Evolutionary conservation across 2,113 vertebrate species (phyloP).

Genomic region (Pedionomus torquatus): DNA sequence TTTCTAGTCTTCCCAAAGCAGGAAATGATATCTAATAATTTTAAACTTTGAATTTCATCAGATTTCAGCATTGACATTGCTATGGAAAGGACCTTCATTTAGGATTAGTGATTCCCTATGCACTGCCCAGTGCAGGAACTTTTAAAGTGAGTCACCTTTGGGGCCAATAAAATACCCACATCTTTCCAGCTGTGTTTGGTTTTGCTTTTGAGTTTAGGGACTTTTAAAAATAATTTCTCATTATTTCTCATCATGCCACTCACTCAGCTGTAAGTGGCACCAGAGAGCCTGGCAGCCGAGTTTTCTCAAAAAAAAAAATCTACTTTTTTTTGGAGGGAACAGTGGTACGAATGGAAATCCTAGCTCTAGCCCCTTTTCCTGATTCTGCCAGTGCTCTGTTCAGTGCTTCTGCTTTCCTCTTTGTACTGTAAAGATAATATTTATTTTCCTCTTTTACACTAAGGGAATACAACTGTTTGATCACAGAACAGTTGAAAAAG

Average conservation of each 20-base stretch:
- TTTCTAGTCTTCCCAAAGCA: neutral
- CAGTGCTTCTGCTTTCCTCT: neutral
- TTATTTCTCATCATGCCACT: no score
- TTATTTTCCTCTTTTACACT: neutral
- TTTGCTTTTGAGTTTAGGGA: neutral
- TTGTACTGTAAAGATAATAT: neutral
- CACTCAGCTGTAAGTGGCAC: neutral
- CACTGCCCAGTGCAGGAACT: neutral
- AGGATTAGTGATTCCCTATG: neutral
- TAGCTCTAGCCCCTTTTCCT: neutral
- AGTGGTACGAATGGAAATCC: neutral
- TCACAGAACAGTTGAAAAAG: neutral
- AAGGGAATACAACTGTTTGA: neutral
- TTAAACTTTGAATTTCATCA: neutral
- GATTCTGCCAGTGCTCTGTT: neutral
- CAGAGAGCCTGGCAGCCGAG: neutral
- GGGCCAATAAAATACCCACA: neutral
- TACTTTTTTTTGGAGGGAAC: neutral
- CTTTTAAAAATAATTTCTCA: neutral
- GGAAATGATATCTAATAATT: neutral
- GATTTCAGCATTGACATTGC: neutral
- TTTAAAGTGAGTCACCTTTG: neutral
- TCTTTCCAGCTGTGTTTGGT: neutral
- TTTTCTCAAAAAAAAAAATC: no score
- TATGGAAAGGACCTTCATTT: neutral